These are phyloP conservation scores for Scaptomyza parva DNA, from an alignment of 2,888 invertebrate genomes.

Conservation along the genomic window DNA sequence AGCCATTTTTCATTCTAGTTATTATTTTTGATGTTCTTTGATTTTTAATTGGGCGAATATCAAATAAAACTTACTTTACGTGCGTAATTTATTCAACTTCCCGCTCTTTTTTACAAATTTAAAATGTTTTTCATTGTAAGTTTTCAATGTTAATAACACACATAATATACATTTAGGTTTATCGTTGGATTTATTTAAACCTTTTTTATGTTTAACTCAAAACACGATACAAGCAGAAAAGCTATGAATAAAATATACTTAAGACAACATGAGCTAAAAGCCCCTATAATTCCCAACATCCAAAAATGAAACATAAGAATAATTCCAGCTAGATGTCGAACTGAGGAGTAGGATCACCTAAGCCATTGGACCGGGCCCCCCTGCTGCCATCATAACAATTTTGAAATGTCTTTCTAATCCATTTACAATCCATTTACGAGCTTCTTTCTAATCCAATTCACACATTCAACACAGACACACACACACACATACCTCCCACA, in stretches of 20 bases:
- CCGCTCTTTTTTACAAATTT: not conserved
- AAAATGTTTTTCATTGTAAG: not conserved
- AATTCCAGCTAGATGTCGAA: conserved; percentile 5
- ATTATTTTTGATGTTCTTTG: too few species aligned
- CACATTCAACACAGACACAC: conserved; percentile 12
- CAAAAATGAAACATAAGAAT: conserved; percentile 15
- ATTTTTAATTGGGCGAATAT: too few species aligned
- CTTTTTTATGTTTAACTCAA: not conserved
- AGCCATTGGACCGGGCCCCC: conserved; percentile 10
- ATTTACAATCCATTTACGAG: conserved; percentile 71
- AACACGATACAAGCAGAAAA: not conserved
- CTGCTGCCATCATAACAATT: conserved; percentile 37
- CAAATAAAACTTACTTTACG: not conserved
- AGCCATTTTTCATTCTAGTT: too few species aligned
- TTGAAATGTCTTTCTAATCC: conserved; percentile 54
- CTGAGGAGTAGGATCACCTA: conserved; percentile 3
- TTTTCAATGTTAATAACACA: not conserved
- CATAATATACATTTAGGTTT: not conserved
- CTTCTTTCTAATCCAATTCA: conserved; percentile 59
- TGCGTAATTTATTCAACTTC: not conserved
- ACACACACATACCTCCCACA: not conserved
- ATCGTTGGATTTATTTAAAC: conserved; percentile 6
- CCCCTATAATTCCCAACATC: conserved; percentile 18
- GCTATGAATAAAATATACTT: conserved; percentile 19
- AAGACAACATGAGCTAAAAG: not conserved